Evolutionary conservation across 2,113 vertebrate genomes (phyloP), one percentile per base, ranked within the genome.

Genomic region (Grammomys dolichurus): DNA sequence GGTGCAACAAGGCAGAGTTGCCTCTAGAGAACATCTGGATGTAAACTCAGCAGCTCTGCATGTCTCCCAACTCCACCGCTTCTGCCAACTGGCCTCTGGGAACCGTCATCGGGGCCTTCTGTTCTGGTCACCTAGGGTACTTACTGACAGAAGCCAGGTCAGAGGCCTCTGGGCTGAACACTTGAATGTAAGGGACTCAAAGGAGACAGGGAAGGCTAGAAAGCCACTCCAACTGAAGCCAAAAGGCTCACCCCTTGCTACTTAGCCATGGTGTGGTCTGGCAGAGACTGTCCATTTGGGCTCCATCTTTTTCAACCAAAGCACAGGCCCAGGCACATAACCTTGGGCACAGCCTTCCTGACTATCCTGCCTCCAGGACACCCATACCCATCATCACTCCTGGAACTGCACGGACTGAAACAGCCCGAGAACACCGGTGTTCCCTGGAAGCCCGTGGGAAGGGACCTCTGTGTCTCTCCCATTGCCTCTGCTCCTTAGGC

Each of bases 371-470:
- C 28, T 81, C 70, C 0, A 4, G 10, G 60, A 43, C 12, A 19
- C 51, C 8, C 5, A 22, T 28, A 4, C 13, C 1, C 1, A 0
- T 22, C 76, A 88, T 26, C 5, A 2, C 14, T 67, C 40, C 94
- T 69, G 24, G 28, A 9, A 26, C 1, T 48, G 54, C 65, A 14
- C 0, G 40, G 10, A 33, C 19, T 1, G 87, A 72, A 46, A 28
- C 3, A n/a, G 82, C 26, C n/a, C 4, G 0, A 22, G 72, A 28
- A 19, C n/a, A 11, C 40, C 4, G 0, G 56, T 36, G 5, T 73
- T 43, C 80, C 31, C 81, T 31, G 12, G 89, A 36, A 6, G 1
- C 10, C n/a, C 0, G 0, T 31, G 40, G 67, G 46, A 72, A 51
- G 19, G 1, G 19, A n/a, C 36, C 4, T 2, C 54, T 4, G 5